Conservation (phyloP, 2,797 vertebrate species). For the Sebastes taczanowskii region DNA sequence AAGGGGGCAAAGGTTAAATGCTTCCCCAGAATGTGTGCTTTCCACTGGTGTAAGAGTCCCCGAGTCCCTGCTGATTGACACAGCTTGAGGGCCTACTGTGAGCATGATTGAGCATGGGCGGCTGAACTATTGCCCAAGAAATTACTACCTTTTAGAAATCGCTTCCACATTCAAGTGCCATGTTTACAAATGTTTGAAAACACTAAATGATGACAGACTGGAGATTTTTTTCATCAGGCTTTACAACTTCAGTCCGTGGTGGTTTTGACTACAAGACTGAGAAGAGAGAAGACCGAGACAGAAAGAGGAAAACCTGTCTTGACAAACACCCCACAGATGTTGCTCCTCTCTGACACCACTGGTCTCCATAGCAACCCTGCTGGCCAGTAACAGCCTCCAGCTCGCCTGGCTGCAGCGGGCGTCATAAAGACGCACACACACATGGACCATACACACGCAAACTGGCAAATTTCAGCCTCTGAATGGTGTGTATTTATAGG, state of each 20-base stretch:
- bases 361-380: conserved; percentile 88
- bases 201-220: conserved; percentile 13
- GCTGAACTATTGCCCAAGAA: conserved; percentile 22
- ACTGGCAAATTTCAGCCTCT: conserved; percentile 44
- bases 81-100: conserved; percentile 23
- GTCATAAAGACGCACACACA: conserved; percentile 41
- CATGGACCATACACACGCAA: conserved; percentile 12
- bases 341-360: conserved; percentile 83
- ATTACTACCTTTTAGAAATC: conserved; percentile 34
- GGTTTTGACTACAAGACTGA: neutral
- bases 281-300: neutral
- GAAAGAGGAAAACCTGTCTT: conserved; percentile 68
- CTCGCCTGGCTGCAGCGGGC: conserved; percentile 66
- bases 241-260: neutral
- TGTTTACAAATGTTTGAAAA: conserved; percentile 49
- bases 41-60: conserved; percentile 57
- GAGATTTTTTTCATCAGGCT: neutral
- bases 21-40: conserved; percentile 72
- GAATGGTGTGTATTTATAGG: conserved; percentile 76
- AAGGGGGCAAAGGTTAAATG: conserved; percentile 78
- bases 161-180: conserved; percentile 7
- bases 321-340: conserved; percentile 82
- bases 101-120: conserved; percentile 35
- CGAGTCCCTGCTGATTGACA: conserved; percentile 48
- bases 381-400: conserved; percentile 81